These are phyloP conservation scores for Holotrichia oblita DNA, from an alignment of 1,140 invertebrate genomes.

Conservation along the genomic window DNA sequence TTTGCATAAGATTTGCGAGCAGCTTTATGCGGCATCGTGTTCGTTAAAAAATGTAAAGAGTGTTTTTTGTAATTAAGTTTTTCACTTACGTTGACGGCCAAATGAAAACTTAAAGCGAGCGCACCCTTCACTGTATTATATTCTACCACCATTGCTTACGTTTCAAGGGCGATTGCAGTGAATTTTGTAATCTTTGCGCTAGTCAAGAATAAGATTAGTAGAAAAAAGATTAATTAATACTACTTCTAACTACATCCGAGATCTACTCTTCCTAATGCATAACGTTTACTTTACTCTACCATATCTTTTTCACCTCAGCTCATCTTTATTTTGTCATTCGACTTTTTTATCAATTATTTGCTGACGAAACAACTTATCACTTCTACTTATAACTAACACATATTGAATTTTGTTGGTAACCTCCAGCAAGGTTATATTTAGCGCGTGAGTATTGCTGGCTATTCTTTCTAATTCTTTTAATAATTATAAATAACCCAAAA, in stretches of 20 bases:
- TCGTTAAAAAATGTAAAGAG: slow-evolving; percentile 45
- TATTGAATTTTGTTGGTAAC: no score
- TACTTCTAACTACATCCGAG: background rate
- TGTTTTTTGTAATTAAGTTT: slow-evolving; percentile 51
- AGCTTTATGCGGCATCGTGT: slow-evolving; percentile 45
- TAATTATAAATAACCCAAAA: no score
- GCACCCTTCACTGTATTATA: background rate
- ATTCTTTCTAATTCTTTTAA: no score
- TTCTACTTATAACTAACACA: no score
- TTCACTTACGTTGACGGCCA: slow-evolving; percentile 44
- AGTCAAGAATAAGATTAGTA: slow-evolving; percentile 37
- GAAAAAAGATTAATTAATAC: slow-evolving; percentile 41
- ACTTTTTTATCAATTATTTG: no score
- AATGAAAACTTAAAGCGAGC: slow-evolving; percentile 43
- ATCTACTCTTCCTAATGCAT: no score
- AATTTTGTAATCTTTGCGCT: background rate
- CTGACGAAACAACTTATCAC: no score
- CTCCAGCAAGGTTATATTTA: no score
- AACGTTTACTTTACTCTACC: no score
- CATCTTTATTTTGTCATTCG: no score
- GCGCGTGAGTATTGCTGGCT: no score
- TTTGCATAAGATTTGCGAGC: slow-evolving; percentile 50
- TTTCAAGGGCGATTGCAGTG: background rate
- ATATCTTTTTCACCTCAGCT: no score
- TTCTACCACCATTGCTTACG: background rate